phyloP scores from a whole-genome alignment of 1,140 invertebrate species.

The Aleiodes sp. region DNA sequence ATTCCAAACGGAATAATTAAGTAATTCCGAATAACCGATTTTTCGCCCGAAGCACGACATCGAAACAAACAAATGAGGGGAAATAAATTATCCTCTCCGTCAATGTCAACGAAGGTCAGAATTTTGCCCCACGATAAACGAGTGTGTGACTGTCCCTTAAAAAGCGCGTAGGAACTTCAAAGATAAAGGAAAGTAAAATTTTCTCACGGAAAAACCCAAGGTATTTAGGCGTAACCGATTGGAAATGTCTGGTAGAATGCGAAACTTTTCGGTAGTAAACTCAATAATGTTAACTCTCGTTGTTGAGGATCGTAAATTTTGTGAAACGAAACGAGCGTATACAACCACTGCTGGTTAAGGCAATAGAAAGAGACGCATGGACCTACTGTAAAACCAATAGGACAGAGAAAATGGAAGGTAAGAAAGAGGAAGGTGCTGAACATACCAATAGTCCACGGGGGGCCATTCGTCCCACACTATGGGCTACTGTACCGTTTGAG shows the following conservation, averaged over 20 bases:
- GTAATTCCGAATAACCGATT: too few relatives aligned
- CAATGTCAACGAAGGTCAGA: too few relatives aligned
- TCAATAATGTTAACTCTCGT: background rate
- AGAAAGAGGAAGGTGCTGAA: background rate
- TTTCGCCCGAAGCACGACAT: too few relatives aligned
- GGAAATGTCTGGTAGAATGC: background rate
- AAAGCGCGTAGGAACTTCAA: too few relatives aligned
- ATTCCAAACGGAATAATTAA: too few relatives aligned
- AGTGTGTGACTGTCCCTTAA: too few relatives aligned
- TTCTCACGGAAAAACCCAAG: background rate
- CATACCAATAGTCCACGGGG: slow-evolving; percentile 2
- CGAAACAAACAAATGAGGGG: too few relatives aligned
- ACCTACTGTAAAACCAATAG: background rate
- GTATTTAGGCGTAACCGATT: slow-evolving; percentile 8
- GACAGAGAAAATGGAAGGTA: background rate
- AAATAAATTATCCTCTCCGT: too few relatives aligned
- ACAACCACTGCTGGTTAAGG: too few relatives aligned
- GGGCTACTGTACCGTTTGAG: background rate
- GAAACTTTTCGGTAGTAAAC: slow-evolving; percentile 1
- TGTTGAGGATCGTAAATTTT: background rate
- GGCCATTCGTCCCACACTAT: slow-evolving; percentile 2
- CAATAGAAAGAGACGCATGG: background rate
- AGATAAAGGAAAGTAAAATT: too few relatives aligned
- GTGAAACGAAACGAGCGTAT: background rate
- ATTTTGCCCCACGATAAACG: too few relatives aligned